Conservation (phyloP, 1,140 invertebrate species). For the Euwallacea fornicatus region DNA sequence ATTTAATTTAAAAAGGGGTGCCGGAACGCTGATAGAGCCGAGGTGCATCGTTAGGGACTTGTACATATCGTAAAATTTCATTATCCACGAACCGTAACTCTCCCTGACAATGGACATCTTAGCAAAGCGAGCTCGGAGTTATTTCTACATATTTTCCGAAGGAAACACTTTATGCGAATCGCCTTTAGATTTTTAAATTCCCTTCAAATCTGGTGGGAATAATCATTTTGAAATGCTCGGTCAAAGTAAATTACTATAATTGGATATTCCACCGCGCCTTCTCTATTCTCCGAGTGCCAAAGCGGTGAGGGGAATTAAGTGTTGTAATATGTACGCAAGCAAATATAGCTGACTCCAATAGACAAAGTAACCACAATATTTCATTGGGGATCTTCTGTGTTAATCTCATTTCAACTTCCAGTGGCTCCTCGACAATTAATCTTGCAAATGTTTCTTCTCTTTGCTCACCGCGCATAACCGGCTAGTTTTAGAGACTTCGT, state of each 20-base stretch:
- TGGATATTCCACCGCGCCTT: conserved; percentile 16
- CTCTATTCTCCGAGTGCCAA: not conserved
- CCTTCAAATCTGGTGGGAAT: conserved; percentile 16
- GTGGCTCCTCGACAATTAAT: not conserved
- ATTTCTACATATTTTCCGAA: conserved; percentile 14
- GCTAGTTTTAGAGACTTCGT: too few species aligned
- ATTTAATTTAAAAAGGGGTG: conserved; percentile 7
- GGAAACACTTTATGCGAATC: conserved; percentile 12
- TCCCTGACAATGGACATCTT: conserved; percentile 17
- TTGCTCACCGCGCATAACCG: not conserved
- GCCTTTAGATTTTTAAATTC: conserved; percentile 12
- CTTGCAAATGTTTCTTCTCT: not conserved
- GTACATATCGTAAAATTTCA: conserved; percentile 16
- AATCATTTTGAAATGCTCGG: not conserved
- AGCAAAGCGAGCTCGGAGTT: not conserved
- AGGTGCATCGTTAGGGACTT: conserved; percentile 6
- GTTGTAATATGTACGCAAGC: not conserved
- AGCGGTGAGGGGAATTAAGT: not conserved
- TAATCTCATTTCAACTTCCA: not conserved
- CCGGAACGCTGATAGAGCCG: conserved; percentile 1
- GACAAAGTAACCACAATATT: not conserved
- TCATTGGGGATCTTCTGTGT: not conserved
- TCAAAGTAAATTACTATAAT: conserved; percentile 23
- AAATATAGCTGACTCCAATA: not conserved
- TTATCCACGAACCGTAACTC: conserved; percentile 10